These are phyloP conservation scores for Trachymyrmex cornetzi DNA, from an alignment of 1,140 invertebrate genomes.

Conservation along the genomic window DNA sequence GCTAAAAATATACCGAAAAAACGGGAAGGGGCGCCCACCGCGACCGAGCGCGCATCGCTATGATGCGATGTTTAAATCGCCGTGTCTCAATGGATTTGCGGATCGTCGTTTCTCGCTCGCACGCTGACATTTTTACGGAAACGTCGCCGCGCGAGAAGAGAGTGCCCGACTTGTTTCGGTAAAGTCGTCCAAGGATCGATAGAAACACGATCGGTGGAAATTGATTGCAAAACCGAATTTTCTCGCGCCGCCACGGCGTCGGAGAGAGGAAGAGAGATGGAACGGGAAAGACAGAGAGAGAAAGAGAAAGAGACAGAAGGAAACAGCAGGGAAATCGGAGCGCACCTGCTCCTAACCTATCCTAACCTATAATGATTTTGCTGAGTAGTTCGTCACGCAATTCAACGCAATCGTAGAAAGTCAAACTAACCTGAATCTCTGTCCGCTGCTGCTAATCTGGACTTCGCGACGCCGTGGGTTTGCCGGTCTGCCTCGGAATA, in stretches of 20 bases:
- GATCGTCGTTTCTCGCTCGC: background rate
- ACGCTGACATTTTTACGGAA: background rate
- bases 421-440: background rate
- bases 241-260: background rate
- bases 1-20: slow-evolving; percentile 81
- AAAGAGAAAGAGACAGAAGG: background rate
- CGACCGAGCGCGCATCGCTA: slow-evolving; percentile 65
- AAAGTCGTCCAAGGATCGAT: background rate
- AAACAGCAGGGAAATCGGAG: background rate
- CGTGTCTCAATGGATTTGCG: too few species aligned
- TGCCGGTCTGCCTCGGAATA: background rate
- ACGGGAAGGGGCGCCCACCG: slow-evolving; percentile 69
- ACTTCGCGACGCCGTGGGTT: too few species aligned
- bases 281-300: background rate
- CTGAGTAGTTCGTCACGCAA: background rate
- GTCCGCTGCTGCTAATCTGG: background rate
- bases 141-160: too few species aligned
- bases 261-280: background rate
- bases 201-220: background rate
- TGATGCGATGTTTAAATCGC: slow-evolving; percentile 45
- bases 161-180: background rate
- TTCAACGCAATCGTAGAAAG: background rate
- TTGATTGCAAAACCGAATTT: background rate
- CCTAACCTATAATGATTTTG: background rate
- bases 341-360: slow-evolving; percentile 20